phyloP scores from a whole-genome alignment of 2,113 vertebrate genomes.

The Serinus canaria region DNA sequence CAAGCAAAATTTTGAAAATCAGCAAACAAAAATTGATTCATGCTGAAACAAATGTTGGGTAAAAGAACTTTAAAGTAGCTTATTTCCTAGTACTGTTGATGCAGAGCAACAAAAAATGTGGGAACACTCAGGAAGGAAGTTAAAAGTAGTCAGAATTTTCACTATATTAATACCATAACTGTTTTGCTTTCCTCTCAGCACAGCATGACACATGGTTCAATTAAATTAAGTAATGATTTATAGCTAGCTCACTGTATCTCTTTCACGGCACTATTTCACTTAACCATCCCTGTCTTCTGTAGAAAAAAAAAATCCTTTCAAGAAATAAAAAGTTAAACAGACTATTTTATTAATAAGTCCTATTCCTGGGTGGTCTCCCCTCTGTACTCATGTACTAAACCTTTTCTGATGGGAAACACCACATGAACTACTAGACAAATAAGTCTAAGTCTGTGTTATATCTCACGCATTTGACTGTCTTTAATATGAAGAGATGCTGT shows the following conservation, averaged over 20 bases:
- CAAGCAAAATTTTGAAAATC: not conserved
- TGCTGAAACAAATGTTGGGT: not conserved
- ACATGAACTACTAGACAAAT: not conserved
- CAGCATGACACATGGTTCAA: not conserved
- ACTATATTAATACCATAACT: not conserved
- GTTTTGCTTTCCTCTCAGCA: not conserved
- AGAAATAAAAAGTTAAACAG: not conserved
- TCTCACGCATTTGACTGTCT: not conserved
- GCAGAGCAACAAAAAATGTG: not conserved
- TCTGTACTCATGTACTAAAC: not conserved
- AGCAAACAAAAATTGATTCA: not conserved
- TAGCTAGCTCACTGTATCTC: not conserved
- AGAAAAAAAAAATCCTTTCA: not conserved
- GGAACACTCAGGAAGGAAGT: not conserved
- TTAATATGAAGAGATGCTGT: not conserved
- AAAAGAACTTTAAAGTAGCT: not conserved
- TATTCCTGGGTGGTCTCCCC: not conserved
- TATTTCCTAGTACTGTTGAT: not conserved
- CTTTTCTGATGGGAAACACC: not conserved
- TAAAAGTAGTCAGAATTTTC: not conserved
- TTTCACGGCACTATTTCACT: not conserved
- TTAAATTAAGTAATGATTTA: not conserved
- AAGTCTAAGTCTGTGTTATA: not conserved
- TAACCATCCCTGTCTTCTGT: not conserved
- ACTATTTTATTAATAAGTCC: not conserved